Evolutionary conservation across 2,888 invertebrate genomes (phyloP), one percentile per base, ranked within the genome.

Genomic region (Dascillus cervinus): DNA sequence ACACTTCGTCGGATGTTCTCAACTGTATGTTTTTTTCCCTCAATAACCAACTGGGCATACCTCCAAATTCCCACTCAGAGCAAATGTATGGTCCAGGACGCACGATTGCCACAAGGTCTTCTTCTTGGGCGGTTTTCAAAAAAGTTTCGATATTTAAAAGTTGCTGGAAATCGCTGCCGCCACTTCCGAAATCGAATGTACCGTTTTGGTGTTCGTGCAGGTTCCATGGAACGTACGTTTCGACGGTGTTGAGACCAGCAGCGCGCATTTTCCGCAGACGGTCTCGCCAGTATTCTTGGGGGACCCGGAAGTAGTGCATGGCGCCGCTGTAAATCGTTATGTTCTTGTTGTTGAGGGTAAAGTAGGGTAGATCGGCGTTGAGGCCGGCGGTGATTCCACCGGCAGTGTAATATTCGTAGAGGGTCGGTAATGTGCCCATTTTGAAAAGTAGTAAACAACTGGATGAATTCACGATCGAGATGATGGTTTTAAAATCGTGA

Each of bases 81-180:
- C 90, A 90, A 47, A 94, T 91, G 52, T 89, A 95, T 0, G 94
- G 94, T 0, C 94, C 94, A 0, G 88, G 81, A 13, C 94, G 68
- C 1, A 94, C 64, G 26, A 92, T 73, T 1, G 90, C 88, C 12
- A 81, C 64, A 20, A 95, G 65, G 35, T 81, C 86, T 56, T 83
- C 81, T 44, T 81, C 75, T 27, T 82, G 75, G 0, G 91, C 92
- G 3, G 73, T 64, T 40, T 75, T 64, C 3, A 90, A 67, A 53
- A 86, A 91, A 26, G 69, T 63, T 12, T 69, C 76, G 2, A 80
- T 45, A 49, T 77, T 69, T 6, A 74, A 56, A 39, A 78, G 73
- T 5, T 58, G 52, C 26, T 53, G 39, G 47, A 56, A 52, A 29
- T 60, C 60, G n/a, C 77, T 82, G 28, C 79, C 75, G 1, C 76